Evolutionary conservation across 2,888 invertebrate species (phyloP), one percentile per base, ranked within the genome.

Genomic region (Dusona sp.): DNA sequence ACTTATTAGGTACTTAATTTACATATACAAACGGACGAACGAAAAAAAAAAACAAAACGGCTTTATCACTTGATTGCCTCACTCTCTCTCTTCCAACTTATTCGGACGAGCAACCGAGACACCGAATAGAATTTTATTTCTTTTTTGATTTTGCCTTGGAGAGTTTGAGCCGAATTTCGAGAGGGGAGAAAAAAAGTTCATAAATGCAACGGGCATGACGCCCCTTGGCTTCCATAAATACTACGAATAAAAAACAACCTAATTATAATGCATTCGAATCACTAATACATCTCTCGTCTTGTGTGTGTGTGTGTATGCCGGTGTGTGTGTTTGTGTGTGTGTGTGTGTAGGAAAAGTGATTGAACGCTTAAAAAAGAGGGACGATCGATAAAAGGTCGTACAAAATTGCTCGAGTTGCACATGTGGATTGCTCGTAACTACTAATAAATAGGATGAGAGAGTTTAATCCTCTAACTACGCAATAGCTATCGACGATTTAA

Each of bases 351-450:
- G 16, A 29, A 64, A 48, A 48, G 42, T 77, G 42, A 75, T 64
- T 16, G 25, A 64, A 64, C 45, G 33, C n/a, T 33, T 36, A 64
- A 64, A 64, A 92, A 89, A 91, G 82, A 88, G 79, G 88, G 90
- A 86, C 89, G 89, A 91, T 91, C 89, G 90, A 92, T 91, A 91
- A 92, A 93, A 92, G 81, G 90, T 92, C 89, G 90, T 93, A 93
- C 91, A 93, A 93, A 93, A 93, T 91, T 90, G 90, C 90, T 92
- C 90, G 90, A 92, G 91, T 90, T 91, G 91, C 90, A 90, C 89
- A 88, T 89, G 90, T 92, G 91, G 16, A 91, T 91, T 90, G 90
- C 90, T 81, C 80, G 88, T 91, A 90, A 91, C 90, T 91, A 91
- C 89, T 89, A 83, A 90, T 90, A 89, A 91, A 89, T 89, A 91